Evolutionary conservation across 2,888 invertebrate genomes (phyloP), one percentile per base, ranked within the genome.

Genomic region (Campoplex nolae): DNA sequence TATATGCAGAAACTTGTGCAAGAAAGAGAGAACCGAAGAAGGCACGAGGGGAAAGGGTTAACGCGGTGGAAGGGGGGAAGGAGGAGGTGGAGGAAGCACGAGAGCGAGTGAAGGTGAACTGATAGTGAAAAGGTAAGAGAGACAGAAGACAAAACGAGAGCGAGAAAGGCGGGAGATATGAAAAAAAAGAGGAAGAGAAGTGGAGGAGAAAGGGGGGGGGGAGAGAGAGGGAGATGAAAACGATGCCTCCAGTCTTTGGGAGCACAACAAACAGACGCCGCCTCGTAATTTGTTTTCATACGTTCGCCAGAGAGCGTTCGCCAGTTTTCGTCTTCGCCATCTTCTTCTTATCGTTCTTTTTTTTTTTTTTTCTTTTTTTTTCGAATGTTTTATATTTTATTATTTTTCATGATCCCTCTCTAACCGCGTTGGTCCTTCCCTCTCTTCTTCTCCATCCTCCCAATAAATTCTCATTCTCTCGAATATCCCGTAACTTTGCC

Each of bases 231-330:
- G 75, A 77, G 77, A 70, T 78, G 84, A 84, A 82, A 84, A 88
- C 80, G 83, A 84, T 88, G 85, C 87, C 85, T 85, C 81, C 85
- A 86, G 86, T 87, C 89, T 89, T 89, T 76, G 89, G 86, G 88
- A 85, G 88, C 90, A 92, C 93, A 93, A 93, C 93, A 93, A 93
- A 93, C 93, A 92, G 93, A 93, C 92, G 92, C 93, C 93, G 93
- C 93, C 93, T 93, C 93, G 93, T 93, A 93, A 93, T 93, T 93
- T 93, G 93, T 93, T 93, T 93, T 93, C 93, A 92, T 93, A 92
- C 92, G 92, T 93, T 92, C 92, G 91, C 92, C 71, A 77, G 62
- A 90, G 90, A 90, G 90, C 90, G 91, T 91, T 91, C 91, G 91
- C 91, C 88, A 88, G 88, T 88, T 87, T 83, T 86, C 86, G 84